These are phyloP conservation scores for Bursaphelenchus okinawaensis DNA, from an alignment of 2,888 invertebrate genomes.

Conservation along the genomic window DNA sequence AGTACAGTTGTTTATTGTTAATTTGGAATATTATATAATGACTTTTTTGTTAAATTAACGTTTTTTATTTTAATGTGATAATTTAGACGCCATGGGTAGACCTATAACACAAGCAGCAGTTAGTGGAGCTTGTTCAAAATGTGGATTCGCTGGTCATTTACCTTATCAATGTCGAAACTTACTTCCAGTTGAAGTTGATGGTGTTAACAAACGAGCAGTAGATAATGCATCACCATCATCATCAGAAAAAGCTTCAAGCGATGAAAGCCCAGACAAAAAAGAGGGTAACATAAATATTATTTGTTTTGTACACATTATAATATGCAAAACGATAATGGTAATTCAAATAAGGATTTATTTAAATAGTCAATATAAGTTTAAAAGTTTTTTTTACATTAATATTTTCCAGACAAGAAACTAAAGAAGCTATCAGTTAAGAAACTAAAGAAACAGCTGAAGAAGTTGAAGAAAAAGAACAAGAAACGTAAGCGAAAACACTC, in stretches of 20 bases:
- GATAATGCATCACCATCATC: conserved; percentile 62
- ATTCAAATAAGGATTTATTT: background rate
- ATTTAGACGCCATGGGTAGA: conserved; percentile 18
- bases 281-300: conserved; percentile 12
- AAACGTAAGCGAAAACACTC: conserved; percentile 6
- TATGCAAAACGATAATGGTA: background rate
- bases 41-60: no score
- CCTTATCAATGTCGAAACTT: conserved; percentile 61
- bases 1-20: no score
- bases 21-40: no score
- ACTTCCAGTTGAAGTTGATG: conserved; percentile 56
- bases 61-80: no score
- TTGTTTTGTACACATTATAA: background rate
- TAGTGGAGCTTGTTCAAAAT: conserved; percentile 50
- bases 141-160: conserved; percentile 60
- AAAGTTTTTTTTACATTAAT: background rate
- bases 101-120: conserved; percentile 26
- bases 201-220: conserved; percentile 47
- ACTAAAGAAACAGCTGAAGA: conserved; percentile 26
- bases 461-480: conserved; percentile 19
- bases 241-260: conserved; percentile 56
- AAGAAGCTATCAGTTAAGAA: conserved; percentile 28
- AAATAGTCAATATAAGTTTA: background rate
- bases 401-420: conserved; percentile 13
- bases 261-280: conserved; percentile 46